phyloP scores from a whole-genome alignment of 2,113 vertebrate species.

The Syrmaticus mikado region DNA sequence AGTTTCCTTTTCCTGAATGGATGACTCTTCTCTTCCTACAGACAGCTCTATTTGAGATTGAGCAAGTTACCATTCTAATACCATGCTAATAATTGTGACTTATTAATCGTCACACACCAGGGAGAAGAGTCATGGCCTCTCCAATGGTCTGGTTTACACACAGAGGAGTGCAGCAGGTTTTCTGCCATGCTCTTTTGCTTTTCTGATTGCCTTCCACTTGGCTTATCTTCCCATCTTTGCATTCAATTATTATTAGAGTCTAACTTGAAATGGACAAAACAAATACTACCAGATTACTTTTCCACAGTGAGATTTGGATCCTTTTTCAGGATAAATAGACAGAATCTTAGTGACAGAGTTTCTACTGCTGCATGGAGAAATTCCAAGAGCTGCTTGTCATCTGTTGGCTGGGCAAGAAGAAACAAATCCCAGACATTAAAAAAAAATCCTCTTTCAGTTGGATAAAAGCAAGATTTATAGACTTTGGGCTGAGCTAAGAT shows the following conservation, averaged over 20 bases:
- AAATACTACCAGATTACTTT: background rate
- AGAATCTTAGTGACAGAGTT: background rate
- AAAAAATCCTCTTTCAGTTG: background rate
- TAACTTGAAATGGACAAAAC: background rate
- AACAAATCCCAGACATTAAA: background rate
- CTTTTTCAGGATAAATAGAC: background rate
- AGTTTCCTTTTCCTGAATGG: background rate
- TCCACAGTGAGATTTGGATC: background rate
- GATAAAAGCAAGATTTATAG: background rate
- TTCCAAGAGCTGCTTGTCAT: constrained; percentile 23
- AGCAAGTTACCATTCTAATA: background rate
- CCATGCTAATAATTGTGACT: background rate
- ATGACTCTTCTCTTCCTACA: background rate
- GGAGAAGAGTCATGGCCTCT: background rate
- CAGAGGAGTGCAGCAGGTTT: background rate
- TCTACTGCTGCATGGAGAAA: background rate
- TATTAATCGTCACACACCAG: background rate
- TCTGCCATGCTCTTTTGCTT: background rate
- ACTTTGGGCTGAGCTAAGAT: background rate
- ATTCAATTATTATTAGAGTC: background rate
- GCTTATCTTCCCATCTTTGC: background rate
- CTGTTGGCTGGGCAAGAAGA: background rate
- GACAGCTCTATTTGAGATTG: background rate
- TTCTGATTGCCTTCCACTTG: background rate
- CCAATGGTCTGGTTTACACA: background rate